Conservation (phyloP, 2,888 invertebrate genomes). For the Salticus scenicus region DNA sequence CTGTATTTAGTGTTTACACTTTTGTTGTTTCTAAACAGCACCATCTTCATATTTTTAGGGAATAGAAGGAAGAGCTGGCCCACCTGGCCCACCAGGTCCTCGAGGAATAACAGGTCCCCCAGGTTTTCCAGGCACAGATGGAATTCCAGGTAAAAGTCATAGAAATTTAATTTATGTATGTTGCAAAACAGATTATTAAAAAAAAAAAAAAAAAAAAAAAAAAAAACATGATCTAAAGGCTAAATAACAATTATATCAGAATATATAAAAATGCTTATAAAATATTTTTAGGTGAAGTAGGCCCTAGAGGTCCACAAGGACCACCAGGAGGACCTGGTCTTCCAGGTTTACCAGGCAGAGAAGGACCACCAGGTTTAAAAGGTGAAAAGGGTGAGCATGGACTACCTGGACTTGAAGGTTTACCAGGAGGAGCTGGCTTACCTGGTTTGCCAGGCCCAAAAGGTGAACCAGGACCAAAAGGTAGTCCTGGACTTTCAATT, state of each 20-base stretch:
- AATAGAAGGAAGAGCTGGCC: constrained; percentile 74
- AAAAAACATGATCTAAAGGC: too few relatives aligned
- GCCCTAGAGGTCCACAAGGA: constrained; percentile 88
- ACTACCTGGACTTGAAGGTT: constrained; percentile 76
- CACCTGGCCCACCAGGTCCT: constrained; percentile 87
- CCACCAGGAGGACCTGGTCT: constrained; percentile 82
- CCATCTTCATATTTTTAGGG: constrained; percentile 68
- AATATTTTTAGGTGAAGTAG: constrained; percentile 74
- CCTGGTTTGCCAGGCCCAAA: constrained; percentile 87
- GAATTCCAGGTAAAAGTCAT: constrained; percentile 75
- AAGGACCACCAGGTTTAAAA: constrained; percentile 73
- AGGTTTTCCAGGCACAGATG: constrained; percentile 85
- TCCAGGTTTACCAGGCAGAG: constrained; percentile 65
- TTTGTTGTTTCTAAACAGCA: too few relatives aligned
- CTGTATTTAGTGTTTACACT: too few relatives aligned
- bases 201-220: too few relatives aligned
- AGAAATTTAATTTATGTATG: too few relatives aligned
- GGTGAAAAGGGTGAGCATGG: constrained; percentile 82
- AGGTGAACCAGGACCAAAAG: constrained; percentile 76
- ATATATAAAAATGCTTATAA: too few relatives aligned
- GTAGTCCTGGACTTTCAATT: constrained; percentile 68
- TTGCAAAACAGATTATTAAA: too few relatives aligned
- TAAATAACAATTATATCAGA: too few relatives aligned
- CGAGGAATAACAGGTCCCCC: constrained; percentile 85
- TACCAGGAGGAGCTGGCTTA: constrained; percentile 87